These are phyloP conservation scores for Eristalis pertinax DNA, from an alignment of 2,888 invertebrate genomes.

Conservation along the genomic window DNA sequence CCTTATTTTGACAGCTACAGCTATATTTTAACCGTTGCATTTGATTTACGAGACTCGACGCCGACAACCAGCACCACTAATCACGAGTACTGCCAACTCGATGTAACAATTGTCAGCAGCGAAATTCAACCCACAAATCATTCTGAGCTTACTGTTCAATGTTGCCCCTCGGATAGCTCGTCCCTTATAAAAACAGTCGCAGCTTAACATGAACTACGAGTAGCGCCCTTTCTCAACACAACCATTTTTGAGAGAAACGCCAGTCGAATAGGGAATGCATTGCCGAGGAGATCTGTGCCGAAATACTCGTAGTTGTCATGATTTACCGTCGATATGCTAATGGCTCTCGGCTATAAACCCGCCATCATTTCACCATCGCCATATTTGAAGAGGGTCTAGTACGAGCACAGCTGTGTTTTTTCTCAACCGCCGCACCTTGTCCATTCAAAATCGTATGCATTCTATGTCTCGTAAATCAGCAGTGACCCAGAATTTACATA, in stretches of 20 bases:
- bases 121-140: too few relatives aligned
- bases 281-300: background rate
- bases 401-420: background rate
- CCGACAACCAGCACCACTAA: too few relatives aligned
- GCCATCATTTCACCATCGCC: background rate
- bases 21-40: too few relatives aligned
- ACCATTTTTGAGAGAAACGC: background rate
- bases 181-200: background rate
- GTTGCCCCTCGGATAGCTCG: too few relatives aligned
- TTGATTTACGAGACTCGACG: too few relatives aligned
- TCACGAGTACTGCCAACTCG: too few relatives aligned
- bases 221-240: background rate
- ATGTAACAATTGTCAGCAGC: too few relatives aligned
- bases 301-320: background rate
- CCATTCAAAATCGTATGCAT: background rate
- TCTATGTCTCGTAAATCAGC: background rate
- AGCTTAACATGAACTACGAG: background rate
- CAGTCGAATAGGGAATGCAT: background rate
- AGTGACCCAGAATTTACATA: background rate
- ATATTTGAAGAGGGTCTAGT: background rate
- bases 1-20: too few relatives aligned
- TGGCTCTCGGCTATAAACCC: background rate
- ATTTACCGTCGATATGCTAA: background rate
- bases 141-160: too few relatives aligned
- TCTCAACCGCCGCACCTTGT: background rate